Percentiles rank a stretch among this genome's conserved stretches.
phyloP scores from a whole-genome alignment of 2,888 invertebrate species.

The Chrysodeixis includens region DNA sequence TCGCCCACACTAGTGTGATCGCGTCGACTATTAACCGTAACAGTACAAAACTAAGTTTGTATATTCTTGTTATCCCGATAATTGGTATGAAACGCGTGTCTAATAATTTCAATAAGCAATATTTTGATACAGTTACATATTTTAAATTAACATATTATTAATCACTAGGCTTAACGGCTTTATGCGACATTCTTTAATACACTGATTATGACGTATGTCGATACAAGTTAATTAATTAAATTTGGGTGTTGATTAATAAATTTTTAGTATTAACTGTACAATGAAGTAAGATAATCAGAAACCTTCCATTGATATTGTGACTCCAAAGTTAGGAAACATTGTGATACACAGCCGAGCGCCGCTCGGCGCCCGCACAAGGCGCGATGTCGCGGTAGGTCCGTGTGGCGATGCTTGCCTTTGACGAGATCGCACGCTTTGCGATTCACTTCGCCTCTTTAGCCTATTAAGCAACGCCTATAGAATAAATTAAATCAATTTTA shows the following conservation, averaged over 20 bases:
- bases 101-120: constrained; percentile 55
- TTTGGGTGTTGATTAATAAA: constrained; percentile 37
- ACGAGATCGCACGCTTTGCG: constrained; percentile 10
- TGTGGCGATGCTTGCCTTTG: background rate
- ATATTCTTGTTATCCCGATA: constrained; percentile 28
- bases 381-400: background rate
- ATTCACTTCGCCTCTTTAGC: constrained; percentile 9
- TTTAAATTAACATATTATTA: constrained; percentile 47
- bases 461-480: constrained; percentile 14
- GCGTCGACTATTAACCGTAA: constrained; percentile 12
- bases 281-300: constrained; percentile 40
- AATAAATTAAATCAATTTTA: constrained; percentile 1
- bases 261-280: constrained; percentile 43
- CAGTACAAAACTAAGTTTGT: constrained; percentile 20
- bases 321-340: constrained; percentile 40
- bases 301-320: constrained; percentile 44
- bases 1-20: constrained; percentile 15
- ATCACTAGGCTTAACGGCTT: constrained; percentile 39
- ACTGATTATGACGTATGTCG: constrained; percentile 20
- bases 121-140: constrained; percentile 48
- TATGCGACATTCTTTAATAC: constrained; percentile 25
- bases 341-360: constrained; percentile 33
- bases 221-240: constrained; percentile 15
- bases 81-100: constrained; percentile 35
- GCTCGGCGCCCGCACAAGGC: constrained; percentile 22